phyloP scores from a whole-genome alignment of 2,113 vertebrate genomes.

The Syngnathus typhle region DNA sequence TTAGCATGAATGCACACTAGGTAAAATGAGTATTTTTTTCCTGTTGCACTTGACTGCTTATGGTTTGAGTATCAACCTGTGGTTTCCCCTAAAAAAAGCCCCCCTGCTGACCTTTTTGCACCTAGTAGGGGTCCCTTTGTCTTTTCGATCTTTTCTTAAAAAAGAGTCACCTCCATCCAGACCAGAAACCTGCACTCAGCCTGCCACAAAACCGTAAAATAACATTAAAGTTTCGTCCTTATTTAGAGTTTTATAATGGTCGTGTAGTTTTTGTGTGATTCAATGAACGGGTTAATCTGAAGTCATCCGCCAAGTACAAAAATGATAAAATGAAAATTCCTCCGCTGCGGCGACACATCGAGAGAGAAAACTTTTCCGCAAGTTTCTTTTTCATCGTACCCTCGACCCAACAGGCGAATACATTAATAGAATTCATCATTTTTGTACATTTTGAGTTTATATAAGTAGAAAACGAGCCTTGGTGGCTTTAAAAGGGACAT shows the following conservation, averaged over 20 bases:
- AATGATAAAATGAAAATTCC: conserved; percentile 73
- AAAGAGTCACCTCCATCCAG: not conserved
- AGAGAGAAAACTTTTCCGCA: conserved; percentile 18
- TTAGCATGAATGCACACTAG: not conserved
- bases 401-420: too few relatives aligned
- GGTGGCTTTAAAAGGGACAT: not conserved
- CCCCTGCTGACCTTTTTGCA: not conserved
- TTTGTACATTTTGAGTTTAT: rapidly evolving
- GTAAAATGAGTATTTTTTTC: not conserved
- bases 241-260: not conserved
- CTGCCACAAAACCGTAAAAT: not conserved
- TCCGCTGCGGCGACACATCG: conserved; percentile 62
- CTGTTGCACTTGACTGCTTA: not conserved
- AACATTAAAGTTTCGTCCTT: not conserved
- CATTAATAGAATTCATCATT: rapidly evolving
- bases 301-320: conserved; percentile 64
- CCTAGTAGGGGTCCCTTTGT: not conserved
- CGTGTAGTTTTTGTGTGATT: conserved; percentile 18
- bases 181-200: not conserved
- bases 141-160: not conserved
- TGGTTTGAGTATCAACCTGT: not conserved
- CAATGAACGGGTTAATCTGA: conserved; percentile 70
- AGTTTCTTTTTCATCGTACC: not conserved
- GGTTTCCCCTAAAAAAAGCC: not conserved
- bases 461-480: not conserved